Evolutionary conservation across 2,113 vertebrate species (phyloP).

Genomic region (Rhadina sibilatrix): DNA sequence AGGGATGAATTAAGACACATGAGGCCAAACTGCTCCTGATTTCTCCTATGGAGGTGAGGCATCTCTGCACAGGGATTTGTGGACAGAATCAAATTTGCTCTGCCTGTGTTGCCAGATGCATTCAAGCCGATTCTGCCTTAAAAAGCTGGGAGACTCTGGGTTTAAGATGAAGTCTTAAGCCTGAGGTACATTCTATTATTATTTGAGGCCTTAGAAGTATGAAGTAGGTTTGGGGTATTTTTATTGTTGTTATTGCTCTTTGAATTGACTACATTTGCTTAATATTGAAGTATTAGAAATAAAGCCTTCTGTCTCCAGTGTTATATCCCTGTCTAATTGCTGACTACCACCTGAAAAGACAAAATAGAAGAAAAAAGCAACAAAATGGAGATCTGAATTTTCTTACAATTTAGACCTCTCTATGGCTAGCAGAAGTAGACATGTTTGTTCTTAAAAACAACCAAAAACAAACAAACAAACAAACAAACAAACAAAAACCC

Average conservation of each 20-base stretch:
- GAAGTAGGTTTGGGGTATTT: background rate
- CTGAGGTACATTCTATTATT: background rate
- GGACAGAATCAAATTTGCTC: background rate
- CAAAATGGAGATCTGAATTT: background rate
- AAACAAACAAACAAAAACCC: too few relatives aligned
- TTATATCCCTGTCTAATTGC: background rate
- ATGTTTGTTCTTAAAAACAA: background rate
- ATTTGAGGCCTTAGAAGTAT: background rate
- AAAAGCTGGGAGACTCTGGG: background rate
- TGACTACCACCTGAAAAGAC: background rate
- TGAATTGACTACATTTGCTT: background rate
- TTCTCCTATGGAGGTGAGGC: background rate
- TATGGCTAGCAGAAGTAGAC: background rate
- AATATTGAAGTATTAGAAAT: background rate
- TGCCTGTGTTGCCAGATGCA: background rate
- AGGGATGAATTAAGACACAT: background rate
- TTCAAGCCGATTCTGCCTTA: background rate
- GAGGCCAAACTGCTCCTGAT: background rate
- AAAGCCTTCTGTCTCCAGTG: background rate
- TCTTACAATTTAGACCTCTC: background rate
- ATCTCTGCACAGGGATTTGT: background rate
- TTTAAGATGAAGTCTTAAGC: background rate
- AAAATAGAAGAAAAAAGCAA: background rate
- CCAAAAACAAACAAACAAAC: too few relatives aligned
- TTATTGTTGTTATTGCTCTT: background rate